phyloP scores from a whole-genome alignment of 2,888 invertebrate genomes.

The Limnephilus lunatus region DNA sequence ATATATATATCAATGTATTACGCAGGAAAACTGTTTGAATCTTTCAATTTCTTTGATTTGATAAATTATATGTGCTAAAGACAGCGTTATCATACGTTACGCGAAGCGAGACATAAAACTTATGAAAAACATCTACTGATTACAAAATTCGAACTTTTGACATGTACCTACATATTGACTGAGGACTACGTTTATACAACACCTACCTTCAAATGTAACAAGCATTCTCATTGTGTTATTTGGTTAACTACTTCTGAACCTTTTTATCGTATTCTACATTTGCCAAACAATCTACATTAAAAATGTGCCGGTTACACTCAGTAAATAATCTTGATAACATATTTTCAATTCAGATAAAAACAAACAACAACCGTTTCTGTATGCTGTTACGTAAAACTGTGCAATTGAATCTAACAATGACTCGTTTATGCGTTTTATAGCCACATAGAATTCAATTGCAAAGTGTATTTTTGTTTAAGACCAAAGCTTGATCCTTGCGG shows the following conservation, averaged over 20 bases:
- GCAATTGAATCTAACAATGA: background rate
- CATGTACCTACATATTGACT: no score
- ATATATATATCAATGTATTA: no score
- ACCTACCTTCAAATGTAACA: no score
- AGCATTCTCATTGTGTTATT: background rate
- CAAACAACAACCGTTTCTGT: background rate
- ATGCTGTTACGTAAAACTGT: background rate
- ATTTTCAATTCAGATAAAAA: background rate
- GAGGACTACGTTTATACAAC: no score
- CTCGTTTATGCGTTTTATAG: background rate
- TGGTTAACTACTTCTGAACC: background rate
- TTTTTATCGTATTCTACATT: background rate
- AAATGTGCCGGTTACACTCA: background rate
- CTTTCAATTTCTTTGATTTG: background rate
- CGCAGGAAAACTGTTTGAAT: background rate
- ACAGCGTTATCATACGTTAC: background rate
- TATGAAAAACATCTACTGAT: background rate
- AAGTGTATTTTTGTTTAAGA: background rate
- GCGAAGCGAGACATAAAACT: background rate
- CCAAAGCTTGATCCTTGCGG: background rate
- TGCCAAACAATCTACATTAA: background rate
- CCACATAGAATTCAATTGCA: background rate
- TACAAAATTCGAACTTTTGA: no score
- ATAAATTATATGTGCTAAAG: background rate
- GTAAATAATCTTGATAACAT: background rate